Evolutionary conservation across 2,113 vertebrate species (phyloP), one percentile per base, ranked within the genome.

Genomic region (Verasper variegatus): DNA sequence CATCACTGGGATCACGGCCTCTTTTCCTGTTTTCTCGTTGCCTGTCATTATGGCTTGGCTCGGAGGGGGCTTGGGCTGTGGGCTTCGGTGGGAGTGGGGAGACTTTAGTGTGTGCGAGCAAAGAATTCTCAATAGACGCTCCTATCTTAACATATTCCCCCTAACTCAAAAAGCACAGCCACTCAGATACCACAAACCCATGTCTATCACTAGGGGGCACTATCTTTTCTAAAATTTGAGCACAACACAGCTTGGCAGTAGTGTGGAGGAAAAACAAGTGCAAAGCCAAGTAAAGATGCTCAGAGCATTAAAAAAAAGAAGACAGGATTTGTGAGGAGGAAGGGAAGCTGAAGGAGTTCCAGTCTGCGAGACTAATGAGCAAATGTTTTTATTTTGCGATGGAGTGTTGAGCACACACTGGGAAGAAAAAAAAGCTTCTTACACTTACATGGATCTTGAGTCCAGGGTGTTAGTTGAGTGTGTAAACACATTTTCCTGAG

Each of bases 21-120:
- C 62, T 68, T 84, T 93, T 92, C 90, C 89, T 89, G 87, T 91
- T 90, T 91, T 90, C 69, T 81, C 21, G 42, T 42, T 24, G 86
- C 82, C 90, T 93, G 89, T 93, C 91, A 92, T 92, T 89, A 92
- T 73, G 57, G 60, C 47, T 77, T 15, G 76, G 60, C 54, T 59
- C 42, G 66, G 31, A 45, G 37, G 74, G 59, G 47, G 47, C 18
- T 51, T 17, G 59, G 47, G 47, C 18, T 51, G 47, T 51, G 63
- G 51, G 35, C 20, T 65, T 71, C 68, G 5, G 59, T 45, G 68
- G 10, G 66, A 18, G 47, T 51, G 47, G 47, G 18, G 47, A 18
- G 47, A 20, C 31, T 31, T 31, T 5, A 31, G 31, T 31, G 31
- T 31, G 31, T 31, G 31, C 31, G 6, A 31, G 31, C 5, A 47